A percentile compares a stretch with the other conserved stretches of the same genome.
These are phyloP conservation scores for Apeltes quadracus DNA, from an alignment of 2,113 vertebrate genomes.

Conservation along the genomic window DNA sequence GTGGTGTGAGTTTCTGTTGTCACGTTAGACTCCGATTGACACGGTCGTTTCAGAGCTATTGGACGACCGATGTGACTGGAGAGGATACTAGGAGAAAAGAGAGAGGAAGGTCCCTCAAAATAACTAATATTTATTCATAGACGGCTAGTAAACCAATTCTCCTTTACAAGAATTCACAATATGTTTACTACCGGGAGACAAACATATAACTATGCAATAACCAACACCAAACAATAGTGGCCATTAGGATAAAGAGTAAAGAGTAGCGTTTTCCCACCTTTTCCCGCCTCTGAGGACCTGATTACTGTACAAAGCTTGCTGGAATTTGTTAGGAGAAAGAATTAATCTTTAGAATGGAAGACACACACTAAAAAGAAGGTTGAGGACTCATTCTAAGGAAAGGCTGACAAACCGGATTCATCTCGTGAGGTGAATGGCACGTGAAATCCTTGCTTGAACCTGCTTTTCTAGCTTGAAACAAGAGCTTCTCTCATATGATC, in stretches of 20 bases:
- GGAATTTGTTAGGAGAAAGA: too few relatives aligned
- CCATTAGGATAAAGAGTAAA: too few relatives aligned
- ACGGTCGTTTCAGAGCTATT: neutral
- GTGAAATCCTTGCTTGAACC: neutral
- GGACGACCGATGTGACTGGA: neutral
- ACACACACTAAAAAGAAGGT: too few relatives aligned
- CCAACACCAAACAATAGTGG: neutral
- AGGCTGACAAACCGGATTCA: constrained; percentile 7
- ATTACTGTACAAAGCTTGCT: too few relatives aligned
- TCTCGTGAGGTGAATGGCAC: neutral
- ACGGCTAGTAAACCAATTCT: neutral
- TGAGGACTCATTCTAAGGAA: constrained; percentile 7
- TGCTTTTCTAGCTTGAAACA: constrained; percentile 9
- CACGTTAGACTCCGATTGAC: neutral
- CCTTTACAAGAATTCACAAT: neutral
- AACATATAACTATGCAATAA: neutral
- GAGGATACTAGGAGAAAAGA: neutral
- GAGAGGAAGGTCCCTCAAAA: neutral
- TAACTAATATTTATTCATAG: neutral
- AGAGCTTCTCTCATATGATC: neutral
- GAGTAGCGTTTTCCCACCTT: too few relatives aligned
- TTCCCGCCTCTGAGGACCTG: too few relatives aligned
- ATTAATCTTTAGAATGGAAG: too few relatives aligned
- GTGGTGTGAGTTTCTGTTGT: neutral
- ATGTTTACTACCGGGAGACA: neutral